Evolutionary conservation across 1,140 invertebrate genomes (phyloP).

Genomic region (Dendrolimus punctatus): DNA sequence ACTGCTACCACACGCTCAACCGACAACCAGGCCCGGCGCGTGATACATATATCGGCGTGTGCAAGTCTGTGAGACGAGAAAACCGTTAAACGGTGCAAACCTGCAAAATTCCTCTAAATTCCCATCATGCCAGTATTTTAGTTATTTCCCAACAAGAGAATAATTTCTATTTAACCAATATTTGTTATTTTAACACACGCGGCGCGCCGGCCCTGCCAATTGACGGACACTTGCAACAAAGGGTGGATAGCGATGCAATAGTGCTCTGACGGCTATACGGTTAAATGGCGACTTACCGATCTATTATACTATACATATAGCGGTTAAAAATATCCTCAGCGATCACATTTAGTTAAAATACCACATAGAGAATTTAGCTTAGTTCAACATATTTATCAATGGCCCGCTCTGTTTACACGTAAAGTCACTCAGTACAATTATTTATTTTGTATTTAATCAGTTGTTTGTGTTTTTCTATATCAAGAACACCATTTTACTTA

Average conservation of each 20-base stretch:
- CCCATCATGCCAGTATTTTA: no score
- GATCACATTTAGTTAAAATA: constrained; percentile 68
- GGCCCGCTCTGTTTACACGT: constrained; percentile 68
- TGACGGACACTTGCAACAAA: no score
- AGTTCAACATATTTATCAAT: constrained; percentile 68
- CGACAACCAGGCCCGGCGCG: no score
- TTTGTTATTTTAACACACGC: background rate
- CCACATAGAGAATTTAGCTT: constrained; percentile 69
- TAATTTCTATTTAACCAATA: background rate
- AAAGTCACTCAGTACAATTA: constrained; percentile 70
- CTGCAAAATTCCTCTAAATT: no score
- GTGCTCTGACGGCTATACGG: constrained; percentile 18
- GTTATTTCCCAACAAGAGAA: no score
- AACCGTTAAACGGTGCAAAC: no score
- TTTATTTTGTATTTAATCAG: constrained; percentile 64
- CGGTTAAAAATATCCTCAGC: constrained; percentile 69
- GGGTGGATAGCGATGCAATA: no score
- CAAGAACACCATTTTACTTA: constrained; percentile 67
- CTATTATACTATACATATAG: constrained; percentile 66
- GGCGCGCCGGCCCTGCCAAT: background rate
- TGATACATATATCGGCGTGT: no score
- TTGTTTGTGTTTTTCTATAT: constrained; percentile 51
- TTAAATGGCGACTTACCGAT: constrained; percentile 46
- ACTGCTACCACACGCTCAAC: no score
- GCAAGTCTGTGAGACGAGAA: no score